Conservation (phyloP, 2,888 invertebrate species). For the Euphydryas editha region DNA sequence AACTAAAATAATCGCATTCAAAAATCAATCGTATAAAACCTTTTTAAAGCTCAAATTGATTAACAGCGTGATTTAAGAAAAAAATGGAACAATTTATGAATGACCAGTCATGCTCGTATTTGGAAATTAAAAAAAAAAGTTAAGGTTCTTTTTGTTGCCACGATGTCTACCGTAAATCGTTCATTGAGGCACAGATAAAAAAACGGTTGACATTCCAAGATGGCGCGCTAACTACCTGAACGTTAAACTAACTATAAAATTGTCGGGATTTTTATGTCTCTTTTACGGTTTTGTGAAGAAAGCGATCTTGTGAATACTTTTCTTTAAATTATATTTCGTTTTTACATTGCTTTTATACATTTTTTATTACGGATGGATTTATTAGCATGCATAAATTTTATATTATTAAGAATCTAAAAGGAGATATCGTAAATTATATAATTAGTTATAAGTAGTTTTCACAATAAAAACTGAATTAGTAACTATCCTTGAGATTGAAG, state of each 20-base stretch:
- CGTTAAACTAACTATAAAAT: constrained; percentile 45
- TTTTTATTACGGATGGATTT: background rate
- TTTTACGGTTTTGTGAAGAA: constrained; percentile 40
- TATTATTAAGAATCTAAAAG: background rate
- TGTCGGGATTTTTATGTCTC: constrained; percentile 43
- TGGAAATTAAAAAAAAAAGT: constrained; percentile 55
- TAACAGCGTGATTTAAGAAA: constrained; percentile 13
- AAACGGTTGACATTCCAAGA: constrained; percentile 56
- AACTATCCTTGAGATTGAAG: too few relatives aligned
- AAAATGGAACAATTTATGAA: constrained; percentile 60
- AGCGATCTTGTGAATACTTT: constrained; percentile 16
- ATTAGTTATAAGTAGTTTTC: background rate
- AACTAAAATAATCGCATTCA: constrained; percentile 15
- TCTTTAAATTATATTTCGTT: background rate
- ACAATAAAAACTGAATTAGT: too few relatives aligned
- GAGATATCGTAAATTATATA: background rate
- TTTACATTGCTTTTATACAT: background rate
- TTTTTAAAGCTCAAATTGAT: constrained; percentile 27
- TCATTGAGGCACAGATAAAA: constrained; percentile 69
- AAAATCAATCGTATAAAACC: constrained; percentile 3
- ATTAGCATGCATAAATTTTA: background rate
- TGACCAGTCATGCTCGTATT: constrained; percentile 64
- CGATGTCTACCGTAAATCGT: constrained; percentile 78
- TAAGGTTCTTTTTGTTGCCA: constrained; percentile 67
- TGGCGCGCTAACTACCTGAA: constrained; percentile 62